Evolutionary conservation across 1,140 invertebrate species (phyloP).

Genomic region (Nasonia giraulti): DNA sequence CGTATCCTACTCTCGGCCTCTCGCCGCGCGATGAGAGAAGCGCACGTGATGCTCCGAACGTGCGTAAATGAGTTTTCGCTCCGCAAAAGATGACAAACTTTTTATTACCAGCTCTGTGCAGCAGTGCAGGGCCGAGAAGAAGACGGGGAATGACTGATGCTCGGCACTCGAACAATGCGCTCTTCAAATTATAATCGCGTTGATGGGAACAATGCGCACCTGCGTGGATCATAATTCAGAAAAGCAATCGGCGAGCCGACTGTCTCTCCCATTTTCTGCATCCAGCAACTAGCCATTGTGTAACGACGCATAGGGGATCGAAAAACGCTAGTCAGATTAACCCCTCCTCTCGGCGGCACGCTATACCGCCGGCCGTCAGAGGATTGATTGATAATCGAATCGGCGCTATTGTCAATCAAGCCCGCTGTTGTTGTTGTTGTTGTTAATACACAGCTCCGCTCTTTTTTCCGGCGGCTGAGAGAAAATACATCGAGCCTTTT

Average conservation of each 20-base stretch:
- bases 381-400: conserved; percentile 19
- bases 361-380: neutral
- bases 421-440: too few relatives aligned
- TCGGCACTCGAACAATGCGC: too few relatives aligned
- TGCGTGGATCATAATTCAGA: too few relatives aligned
- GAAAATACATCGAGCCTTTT: neutral
- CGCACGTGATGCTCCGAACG: too few relatives aligned
- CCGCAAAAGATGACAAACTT: too few relatives aligned
- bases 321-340: neutral
- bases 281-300: neutral
- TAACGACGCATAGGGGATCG: neutral
- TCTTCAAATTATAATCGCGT: neutral
- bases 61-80: neutral
- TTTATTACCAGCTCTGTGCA: too few relatives aligned
- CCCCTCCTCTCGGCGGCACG: neutral
- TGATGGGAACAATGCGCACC: neutral
- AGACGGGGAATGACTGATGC: too few relatives aligned
- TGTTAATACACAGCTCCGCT: neutral
- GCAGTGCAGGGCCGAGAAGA: too few relatives aligned
- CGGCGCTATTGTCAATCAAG: neutral
- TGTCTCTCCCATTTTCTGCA: neutral
- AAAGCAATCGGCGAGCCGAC: too few relatives aligned
- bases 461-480: neutral
- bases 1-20: neutral
- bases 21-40: neutral